Evolutionary conservation across 2,797 vertebrate genomes (phyloP), one percentile per base, ranked within the genome.

Genomic region (Channallabes apus): DNA sequence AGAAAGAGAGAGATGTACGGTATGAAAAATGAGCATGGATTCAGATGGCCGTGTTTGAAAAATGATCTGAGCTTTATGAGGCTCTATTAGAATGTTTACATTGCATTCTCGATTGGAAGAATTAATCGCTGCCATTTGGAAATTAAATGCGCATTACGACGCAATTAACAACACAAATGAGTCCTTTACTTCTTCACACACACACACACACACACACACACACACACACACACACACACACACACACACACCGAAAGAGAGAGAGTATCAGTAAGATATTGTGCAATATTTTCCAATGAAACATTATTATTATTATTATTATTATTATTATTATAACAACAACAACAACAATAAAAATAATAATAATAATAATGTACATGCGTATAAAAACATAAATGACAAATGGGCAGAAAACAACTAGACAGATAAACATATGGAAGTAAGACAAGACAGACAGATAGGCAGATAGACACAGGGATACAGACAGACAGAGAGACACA

Each of bases 131-230:
- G 92, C 92, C 93, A 90, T 93, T 95, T 95, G 94, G 94, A 94
- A 96, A 96, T 96, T 95, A 96, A 95, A 95, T 93, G 93, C 94
- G 94, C 95, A 96, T 96, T 96, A 95, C 94, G 94, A 93, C 91
- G 93, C 94, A 95, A 95, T 96, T 96, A 96, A 94, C 91, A 90
- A 95, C 94, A 94, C 93, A 95, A 95, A 95, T 96, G 94, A 95
- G 93, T 90, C 90, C 90, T 90, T 85, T 91, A 91, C 92, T 94
- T 93, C 93, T 91, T 86, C 81, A 87, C 91, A 88, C 87, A 94
- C 90, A 91, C 89, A 87, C 88, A 90, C 88, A 88, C 18, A 4
- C 1, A 41, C 4, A 41, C 2, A 73, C 51, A 14, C 51, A 51
- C 46, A 32, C 90, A 91, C 89, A 88, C 88, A 90, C 88, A 88